These are phyloP conservation scores for Corella eumyota DNA, from an alignment of 23 tunicate species.

Conservation along the genomic window DNA sequence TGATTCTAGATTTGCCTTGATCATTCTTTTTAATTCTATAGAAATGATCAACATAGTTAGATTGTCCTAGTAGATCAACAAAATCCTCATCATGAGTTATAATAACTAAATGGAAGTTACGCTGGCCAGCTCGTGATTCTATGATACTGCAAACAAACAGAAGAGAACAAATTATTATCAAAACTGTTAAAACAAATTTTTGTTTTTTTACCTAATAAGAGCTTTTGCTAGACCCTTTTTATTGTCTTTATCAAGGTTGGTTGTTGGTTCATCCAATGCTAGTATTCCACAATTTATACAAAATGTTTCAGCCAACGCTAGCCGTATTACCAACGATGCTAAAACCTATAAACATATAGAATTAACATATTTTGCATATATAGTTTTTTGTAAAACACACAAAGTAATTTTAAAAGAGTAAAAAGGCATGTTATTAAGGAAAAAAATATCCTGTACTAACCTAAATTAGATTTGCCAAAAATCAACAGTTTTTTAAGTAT, in stretches of 20 bases:
- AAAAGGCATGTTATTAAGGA: too few relatives aligned
- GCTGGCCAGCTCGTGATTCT: conserved; percentile 60
- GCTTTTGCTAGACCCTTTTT: conserved; percentile 81
- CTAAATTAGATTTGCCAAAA: too few relatives aligned
- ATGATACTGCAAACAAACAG: too few relatives aligned
- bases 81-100: conserved; percentile 97
- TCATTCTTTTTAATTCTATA: conserved; percentile 61
- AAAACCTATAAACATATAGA: conserved; percentile 43
- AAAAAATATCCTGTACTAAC: too few relatives aligned
- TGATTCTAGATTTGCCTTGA: conserved; percentile 30
- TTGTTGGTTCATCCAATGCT: conserved; percentile 96
- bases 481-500: too few relatives aligned
- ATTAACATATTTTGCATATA: too few relatives aligned
- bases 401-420: too few relatives aligned
- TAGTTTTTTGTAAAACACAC: too few relatives aligned
- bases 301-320: conserved; percentile 89
- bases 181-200: too few relatives aligned
- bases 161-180: too few relatives aligned
- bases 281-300: conserved; percentile 93
- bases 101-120: conserved; percentile 80
- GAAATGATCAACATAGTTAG: conserved; percentile 70
- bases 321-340: conserved; percentile 88
- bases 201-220: conserved; percentile 28
- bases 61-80: conserved; percentile 73
- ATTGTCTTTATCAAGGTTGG: conserved; percentile 79